These are phyloP conservation scores for Nasonia vitripennis DNA, from an alignment of 1,140 invertebrate species.

Conservation along the genomic window DNA sequence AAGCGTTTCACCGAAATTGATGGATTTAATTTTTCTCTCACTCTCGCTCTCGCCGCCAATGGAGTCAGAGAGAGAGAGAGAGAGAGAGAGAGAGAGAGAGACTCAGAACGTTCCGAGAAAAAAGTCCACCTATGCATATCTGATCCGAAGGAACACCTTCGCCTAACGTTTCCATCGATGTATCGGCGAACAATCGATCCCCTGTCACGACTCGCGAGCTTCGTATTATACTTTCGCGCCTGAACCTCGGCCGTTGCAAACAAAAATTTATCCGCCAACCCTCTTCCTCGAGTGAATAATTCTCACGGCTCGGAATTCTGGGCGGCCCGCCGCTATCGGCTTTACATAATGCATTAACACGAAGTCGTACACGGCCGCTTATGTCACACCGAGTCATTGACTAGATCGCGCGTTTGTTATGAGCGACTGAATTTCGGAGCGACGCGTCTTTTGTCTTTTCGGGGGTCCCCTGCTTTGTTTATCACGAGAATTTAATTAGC, in stretches of 20 bases:
- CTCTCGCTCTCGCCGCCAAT: neutral
- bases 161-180: neutral
- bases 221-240: too few species aligned
- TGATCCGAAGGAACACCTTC: neutral
- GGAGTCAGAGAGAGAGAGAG: too few species aligned
- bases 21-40: neutral
- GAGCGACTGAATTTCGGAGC: too few species aligned
- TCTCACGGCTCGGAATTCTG: conserved; percentile 10
- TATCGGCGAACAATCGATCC: too few species aligned
- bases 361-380: conserved; percentile 8
- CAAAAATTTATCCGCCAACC: too few species aligned
- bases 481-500: neutral
- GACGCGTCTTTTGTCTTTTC: too few species aligned
- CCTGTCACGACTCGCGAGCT: too few species aligned
- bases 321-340: neutral
- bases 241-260: too few species aligned
- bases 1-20: conserved; percentile 34
- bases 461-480: too few species aligned
- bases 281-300: conserved; percentile 6
- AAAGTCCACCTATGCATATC: too few species aligned
- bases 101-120: too few species aligned
- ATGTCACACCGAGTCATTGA: conserved; percentile 27
- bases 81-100: too few species aligned
- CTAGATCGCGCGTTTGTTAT: neutral
- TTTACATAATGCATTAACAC: conserved; percentile 38